These are phyloP conservation scores for Cyprinus carpio DNA, from an alignment of 2,113 vertebrate genomes.

Conservation along the genomic window DNA sequence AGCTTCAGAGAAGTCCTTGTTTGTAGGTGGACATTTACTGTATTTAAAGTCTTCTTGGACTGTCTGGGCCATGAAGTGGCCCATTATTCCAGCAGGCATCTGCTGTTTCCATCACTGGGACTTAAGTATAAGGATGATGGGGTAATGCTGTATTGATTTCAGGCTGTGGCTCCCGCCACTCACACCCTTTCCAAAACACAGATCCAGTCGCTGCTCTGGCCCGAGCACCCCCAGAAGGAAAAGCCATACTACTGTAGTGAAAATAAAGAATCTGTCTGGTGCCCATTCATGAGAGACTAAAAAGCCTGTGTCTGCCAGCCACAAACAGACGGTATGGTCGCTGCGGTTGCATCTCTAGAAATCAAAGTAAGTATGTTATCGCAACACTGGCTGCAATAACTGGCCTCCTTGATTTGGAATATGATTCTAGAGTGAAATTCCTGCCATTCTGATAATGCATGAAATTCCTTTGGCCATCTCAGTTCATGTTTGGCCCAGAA, in stretches of 20 bases:
- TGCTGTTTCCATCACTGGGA: constrained; percentile 55
- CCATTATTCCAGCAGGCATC: constrained; percentile 45
- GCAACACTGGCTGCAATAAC: constrained; percentile 61
- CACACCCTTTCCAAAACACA: constrained; percentile 45
- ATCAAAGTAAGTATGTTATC: constrained; percentile 37
- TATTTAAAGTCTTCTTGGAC: constrained; percentile 25
- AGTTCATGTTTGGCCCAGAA: constrained; percentile 55
- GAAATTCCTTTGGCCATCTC: constrained; percentile 62
- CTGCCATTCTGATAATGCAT: constrained; percentile 72
- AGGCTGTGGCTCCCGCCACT: constrained; percentile 43
- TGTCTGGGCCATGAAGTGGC: constrained; percentile 30
- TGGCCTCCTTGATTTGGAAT: constrained; percentile 54
- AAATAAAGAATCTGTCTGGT: constrained; percentile 50
- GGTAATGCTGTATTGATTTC: constrained; percentile 57
- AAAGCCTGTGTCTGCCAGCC: neutral
- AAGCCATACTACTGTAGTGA: constrained; percentile 45
- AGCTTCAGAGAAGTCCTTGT: neutral
- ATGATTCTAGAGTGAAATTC: constrained; percentile 62
- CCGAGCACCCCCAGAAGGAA: constrained; percentile 41
- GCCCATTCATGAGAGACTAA: constrained; percentile 18
- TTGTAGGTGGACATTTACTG: constrained; percentile 22
- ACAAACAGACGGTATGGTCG: neutral
- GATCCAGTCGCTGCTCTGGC: constrained; percentile 43
- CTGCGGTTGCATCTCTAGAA: constrained; percentile 55
- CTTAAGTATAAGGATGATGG: constrained; percentile 41